Evolutionary conservation across 2,888 invertebrate genomes (phyloP).

Genomic region (Rhogogaster chlorosoma): DNA sequence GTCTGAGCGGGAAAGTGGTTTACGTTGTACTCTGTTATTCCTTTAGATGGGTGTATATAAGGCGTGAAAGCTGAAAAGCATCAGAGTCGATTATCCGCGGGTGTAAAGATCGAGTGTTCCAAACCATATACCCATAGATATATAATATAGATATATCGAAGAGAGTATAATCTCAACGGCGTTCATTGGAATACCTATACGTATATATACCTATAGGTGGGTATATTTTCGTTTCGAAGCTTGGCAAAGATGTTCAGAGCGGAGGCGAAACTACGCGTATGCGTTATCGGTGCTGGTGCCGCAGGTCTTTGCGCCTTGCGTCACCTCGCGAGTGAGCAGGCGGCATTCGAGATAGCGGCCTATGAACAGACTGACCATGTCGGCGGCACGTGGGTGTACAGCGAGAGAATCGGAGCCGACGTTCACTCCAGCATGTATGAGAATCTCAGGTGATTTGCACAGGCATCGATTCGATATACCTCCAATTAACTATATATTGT

Average conservation of each 20-base stretch:
- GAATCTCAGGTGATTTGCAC: conserved; percentile 81
- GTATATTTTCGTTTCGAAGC: background rate
- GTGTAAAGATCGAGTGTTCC: background rate
- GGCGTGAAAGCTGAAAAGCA: background rate
- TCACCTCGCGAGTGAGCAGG: conserved; percentile 80
- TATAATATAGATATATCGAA: background rate
- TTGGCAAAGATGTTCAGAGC: background rate
- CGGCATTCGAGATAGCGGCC: conserved; percentile 80
- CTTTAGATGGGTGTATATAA: background rate
- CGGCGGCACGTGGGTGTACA: conserved; percentile 92
- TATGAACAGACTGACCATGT: conserved; percentile 85
- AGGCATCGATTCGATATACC: background rate
- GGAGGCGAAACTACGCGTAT: conserved; percentile 75
- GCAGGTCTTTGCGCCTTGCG: conserved; percentile 85
- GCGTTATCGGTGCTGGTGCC: conserved; percentile 88
- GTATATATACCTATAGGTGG: background rate
- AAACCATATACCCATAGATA: background rate
- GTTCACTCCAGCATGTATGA: conserved; percentile 91
- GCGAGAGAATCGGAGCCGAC: conserved; percentile 82
- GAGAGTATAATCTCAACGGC: background rate
- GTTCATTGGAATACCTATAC: background rate
- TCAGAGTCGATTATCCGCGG: background rate
- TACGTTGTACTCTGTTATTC: background rate
- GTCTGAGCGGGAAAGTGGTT: background rate
- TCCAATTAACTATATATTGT: background rate